A percentile compares a stretch with the other conserved stretches of the same genome.
phyloP scores from a whole-genome alignment of 2,113 vertebrate species.

The Dendropsophus ebraccatus region DNA sequence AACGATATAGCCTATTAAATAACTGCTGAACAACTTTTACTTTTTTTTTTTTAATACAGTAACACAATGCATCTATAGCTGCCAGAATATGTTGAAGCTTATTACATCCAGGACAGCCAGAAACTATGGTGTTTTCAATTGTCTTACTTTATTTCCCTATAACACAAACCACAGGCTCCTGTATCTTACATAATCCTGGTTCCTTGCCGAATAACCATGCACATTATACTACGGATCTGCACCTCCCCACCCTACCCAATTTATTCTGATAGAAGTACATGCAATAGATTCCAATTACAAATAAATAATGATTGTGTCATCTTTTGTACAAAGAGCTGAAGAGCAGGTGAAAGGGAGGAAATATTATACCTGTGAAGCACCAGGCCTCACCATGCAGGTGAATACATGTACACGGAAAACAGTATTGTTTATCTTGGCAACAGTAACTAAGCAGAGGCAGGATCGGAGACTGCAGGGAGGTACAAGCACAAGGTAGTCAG shows the following conservation, averaged over 20 bases:
- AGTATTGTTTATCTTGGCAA: constrained; percentile 8
- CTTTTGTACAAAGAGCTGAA: background rate
- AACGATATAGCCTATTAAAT: too few relatives aligned
- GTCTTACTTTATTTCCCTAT: background rate
- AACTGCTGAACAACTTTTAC: too few relatives aligned
- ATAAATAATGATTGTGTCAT: too few relatives aligned
- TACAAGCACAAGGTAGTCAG: background rate
- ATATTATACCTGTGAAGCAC: background rate
- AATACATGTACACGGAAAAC: background rate
- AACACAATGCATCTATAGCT: background rate
- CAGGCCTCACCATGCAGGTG: constrained; percentile 9
- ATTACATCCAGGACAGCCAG: too few relatives aligned
- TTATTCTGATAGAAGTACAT: too few relatives aligned
- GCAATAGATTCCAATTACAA: too few relatives aligned
- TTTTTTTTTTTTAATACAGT: background rate
- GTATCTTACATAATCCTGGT: background rate
- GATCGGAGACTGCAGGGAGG: background rate
- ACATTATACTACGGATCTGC: too few relatives aligned
- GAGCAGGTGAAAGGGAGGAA: background rate
- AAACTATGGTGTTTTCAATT: background rate
- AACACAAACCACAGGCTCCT: background rate
- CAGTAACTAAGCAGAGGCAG: constrained; percentile 33
- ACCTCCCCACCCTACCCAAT: too few relatives aligned
- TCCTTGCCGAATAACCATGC: too few relatives aligned
- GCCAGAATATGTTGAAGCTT: background rate